Conservation (phyloP, 2,888 invertebrate genomes). For the Conus canariensis region DNA sequence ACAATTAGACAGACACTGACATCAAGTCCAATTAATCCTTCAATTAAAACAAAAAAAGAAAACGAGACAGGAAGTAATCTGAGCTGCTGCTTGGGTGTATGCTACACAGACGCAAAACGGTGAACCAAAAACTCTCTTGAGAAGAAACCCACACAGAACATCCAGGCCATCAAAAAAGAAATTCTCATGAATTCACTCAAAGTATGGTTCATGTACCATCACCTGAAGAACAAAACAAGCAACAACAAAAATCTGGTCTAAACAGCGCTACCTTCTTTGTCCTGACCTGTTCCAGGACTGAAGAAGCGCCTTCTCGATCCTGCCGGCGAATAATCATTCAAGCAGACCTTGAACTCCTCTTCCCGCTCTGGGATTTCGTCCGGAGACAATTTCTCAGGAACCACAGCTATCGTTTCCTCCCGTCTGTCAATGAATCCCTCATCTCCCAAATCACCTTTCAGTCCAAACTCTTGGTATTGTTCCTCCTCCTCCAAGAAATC, state of each 20-base stretch:
- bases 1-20: slow-evolving; percentile 17
- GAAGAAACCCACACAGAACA: neutral
- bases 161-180: neutral
- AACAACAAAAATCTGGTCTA: neutral
- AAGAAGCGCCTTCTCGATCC: neutral
- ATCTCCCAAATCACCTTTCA: slow-evolving; percentile 38
- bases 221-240: neutral
- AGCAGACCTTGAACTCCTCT: slow-evolving; percentile 28
- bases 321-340: slow-evolving; percentile 30
- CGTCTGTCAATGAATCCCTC: slow-evolving; percentile 44
- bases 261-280: slow-evolving; percentile 29
- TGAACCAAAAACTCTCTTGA: neutral
- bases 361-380: slow-evolving; percentile 29
- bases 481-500: slow-evolving; percentile 51
- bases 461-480: slow-evolving; percentile 37
- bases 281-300: neutral
- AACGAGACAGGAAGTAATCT: neutral
- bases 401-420: slow-evolving; percentile 43
- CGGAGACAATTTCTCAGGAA: neutral
- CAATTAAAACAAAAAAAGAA: no score
- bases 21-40: neutral
- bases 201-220: neutral
- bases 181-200: neutral
- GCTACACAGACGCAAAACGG: neutral
- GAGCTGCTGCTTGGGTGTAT: neutral